Evolutionary conservation across 2,888 invertebrate genomes (phyloP), one percentile per base, ranked within the genome.

Genomic region (Rhopalosiphum nymphaeae): DNA sequence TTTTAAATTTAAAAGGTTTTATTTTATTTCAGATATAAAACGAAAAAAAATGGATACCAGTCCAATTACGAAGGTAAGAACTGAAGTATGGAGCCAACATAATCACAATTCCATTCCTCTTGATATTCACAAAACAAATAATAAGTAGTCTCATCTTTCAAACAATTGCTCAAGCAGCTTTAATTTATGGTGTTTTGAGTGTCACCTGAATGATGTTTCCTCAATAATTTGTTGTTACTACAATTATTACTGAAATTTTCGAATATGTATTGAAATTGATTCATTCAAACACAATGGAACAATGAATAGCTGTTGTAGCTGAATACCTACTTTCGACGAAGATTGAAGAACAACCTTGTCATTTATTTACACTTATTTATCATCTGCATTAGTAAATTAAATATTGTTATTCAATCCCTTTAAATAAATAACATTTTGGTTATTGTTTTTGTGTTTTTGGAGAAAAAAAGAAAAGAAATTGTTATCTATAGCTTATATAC

Each of bases 61-160:
- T 94, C 91, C 94, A 91, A 44, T 94, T 90, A 94, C 53, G 94
- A 94, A 94, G 94, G 94, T 94, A 94, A 94, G 94, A 94, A 94
- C 67, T 91, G 94, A 94, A 91, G 53, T 61, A 93, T 61, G 90
- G 94, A 91, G 90, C 91, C 91, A 91, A 94, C 85, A 87, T 91
- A 86, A 91, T 91, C 94, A 91, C 94, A 94, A 91, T 91, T 93
- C 89, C 94, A 91, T 94, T 91, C 86, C 90, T 94, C 91, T 86
- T 94, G 94, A 90, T 94, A 94, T 86, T 94, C 61, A 67, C 94
- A 91, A 94, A 91, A 87, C 91, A 94, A 94, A 91, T 91, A 91
- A 91, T 91, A 86, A 91, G 49, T 94, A 94, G 86, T 94, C 53
- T 94, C 94, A 94, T 94, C 91, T 94, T 87, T 86, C 91, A 94